phyloP scores from a whole-genome alignment of 2,797 vertebrate genomes.

The Poecile montanus region DNA sequence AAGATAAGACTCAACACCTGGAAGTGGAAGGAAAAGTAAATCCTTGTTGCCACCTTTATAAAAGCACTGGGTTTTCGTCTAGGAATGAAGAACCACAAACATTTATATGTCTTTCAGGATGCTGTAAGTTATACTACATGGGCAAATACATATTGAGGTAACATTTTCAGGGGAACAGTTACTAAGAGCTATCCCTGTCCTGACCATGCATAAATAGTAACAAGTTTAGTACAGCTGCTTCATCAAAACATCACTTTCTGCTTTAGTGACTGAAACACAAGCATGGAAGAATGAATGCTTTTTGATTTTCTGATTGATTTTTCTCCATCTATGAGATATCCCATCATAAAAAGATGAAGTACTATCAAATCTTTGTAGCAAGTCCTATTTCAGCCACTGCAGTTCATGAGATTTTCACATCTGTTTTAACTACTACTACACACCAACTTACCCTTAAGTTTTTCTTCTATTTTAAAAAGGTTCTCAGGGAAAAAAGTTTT shows the following conservation, averaged over 20 bases:
- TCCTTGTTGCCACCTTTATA: not conserved
- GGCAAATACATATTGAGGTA: not conserved
- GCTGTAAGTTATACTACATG: not conserved
- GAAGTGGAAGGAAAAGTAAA: not conserved
- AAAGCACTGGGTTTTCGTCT: not conserved
- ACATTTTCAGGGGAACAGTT: not conserved
- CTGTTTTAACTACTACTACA: not conserved
- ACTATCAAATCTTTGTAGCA: not conserved
- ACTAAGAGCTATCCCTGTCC: not conserved
- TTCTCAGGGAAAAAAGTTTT: not conserved
- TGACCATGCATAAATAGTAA: not conserved
- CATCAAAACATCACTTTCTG: not conserved
- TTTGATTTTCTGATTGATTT: not conserved
- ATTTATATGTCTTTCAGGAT: not conserved
- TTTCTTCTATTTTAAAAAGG: not conserved
- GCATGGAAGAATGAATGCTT: not conserved
- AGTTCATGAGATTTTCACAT: not conserved
- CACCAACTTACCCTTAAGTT: not conserved
- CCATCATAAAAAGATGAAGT: not conserved
- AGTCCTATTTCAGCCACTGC: not conserved
- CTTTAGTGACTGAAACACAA: not conserved
- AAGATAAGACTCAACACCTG: not conserved
- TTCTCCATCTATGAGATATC: not conserved
- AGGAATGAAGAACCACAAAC: not conserved
- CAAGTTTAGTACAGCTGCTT: not conserved